A percentile compares a stretch with the other conserved stretches of the same genome.
Conservation (phyloP, 2,797 vertebrate species). For the Enteromius trimaculatus region DNA sequence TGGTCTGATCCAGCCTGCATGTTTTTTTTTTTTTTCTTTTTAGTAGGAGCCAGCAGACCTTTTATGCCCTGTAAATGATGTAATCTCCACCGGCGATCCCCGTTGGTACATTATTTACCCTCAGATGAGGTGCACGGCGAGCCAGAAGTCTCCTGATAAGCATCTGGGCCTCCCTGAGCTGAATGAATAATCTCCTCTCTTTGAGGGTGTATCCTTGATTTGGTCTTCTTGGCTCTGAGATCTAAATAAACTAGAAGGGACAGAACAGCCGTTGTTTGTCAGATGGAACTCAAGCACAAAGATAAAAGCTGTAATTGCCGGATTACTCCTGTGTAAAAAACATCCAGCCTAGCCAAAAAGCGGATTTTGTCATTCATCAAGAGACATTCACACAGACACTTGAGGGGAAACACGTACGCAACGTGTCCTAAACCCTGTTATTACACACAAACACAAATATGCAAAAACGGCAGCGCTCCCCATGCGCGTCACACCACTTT, state of each 20-base stretch:
- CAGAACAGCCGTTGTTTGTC: slow-evolving; percentile 31
- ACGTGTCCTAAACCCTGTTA: slow-evolving; percentile 9
- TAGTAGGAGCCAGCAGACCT: neutral
- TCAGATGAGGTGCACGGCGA: slow-evolving; percentile 54
- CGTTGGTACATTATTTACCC: slow-evolving; percentile 55
- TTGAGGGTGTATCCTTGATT: slow-evolving; percentile 30
- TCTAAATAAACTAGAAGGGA: slow-evolving; percentile 25
- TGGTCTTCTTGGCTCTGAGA: slow-evolving; percentile 33
- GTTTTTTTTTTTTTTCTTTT: neutral
- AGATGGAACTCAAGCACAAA: slow-evolving; percentile 29
- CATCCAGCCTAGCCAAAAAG: slow-evolving; percentile 22
- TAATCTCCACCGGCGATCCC: slow-evolving; percentile 34
- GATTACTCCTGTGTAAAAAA: slow-evolving; percentile 28
- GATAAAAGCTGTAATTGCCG: slow-evolving; percentile 28
- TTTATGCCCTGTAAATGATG: slow-evolving; percentile 50
- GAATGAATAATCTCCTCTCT: slow-evolving; percentile 29
- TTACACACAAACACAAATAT: slow-evolving; percentile 24
- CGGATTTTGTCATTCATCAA: slow-evolving; percentile 37
- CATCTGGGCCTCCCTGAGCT: slow-evolving; percentile 57
- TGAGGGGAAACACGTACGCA: slow-evolving; percentile 17
- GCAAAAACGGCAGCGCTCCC: slow-evolving; percentile 39
- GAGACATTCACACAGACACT: neutral
- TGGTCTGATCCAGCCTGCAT: neutral
- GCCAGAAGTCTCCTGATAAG: slow-evolving; percentile 50
- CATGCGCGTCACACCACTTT: slow-evolving; percentile 48